These are phyloP conservation scores for Opisthograptis luteolata DNA, from an alignment of 2,888 invertebrate genomes.

Conservation along the genomic window DNA sequence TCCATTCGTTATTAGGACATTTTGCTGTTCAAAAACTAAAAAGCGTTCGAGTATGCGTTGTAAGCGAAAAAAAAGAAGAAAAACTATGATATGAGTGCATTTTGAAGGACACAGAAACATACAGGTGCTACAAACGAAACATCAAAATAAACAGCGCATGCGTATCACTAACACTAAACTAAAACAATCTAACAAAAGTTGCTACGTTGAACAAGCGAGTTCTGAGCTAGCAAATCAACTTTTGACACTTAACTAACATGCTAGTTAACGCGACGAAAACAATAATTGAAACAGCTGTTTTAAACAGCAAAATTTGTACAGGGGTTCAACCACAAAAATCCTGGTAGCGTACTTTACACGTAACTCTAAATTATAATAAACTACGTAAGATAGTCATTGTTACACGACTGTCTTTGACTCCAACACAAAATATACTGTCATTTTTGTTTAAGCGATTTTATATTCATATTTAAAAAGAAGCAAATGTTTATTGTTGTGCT, in stretches of 20 bases:
- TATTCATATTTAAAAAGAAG: constrained; percentile 22
- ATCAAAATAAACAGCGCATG: constrained; percentile 38
- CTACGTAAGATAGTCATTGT: constrained; percentile 30
- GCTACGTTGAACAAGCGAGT: constrained; percentile 28
- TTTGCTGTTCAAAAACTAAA: constrained; percentile 67
- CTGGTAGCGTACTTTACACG: constrained; percentile 64
- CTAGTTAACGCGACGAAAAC: constrained; percentile 40
- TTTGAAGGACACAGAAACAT: constrained; percentile 76
- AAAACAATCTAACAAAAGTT: constrained; percentile 26
- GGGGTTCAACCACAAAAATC: constrained; percentile 65
- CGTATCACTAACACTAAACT: constrained; percentile 22
- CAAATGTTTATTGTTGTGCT: constrained; percentile 26
- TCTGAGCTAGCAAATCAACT: constrained; percentile 42
- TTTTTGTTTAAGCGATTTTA: constrained; percentile 18
- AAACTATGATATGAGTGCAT: constrained; percentile 79
- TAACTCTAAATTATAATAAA: constrained; percentile 45
- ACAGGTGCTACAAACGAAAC: constrained; percentile 53
- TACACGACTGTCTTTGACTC: constrained; percentile 21
- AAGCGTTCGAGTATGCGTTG: constrained; percentile 61
- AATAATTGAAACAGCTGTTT: constrained; percentile 50
- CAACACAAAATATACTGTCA: constrained; percentile 8
- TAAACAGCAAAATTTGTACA: constrained; percentile 68
- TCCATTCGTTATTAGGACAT: constrained; percentile 38
- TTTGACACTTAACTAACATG: constrained; percentile 40
- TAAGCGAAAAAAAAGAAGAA: constrained; percentile 63